phyloP scores from a whole-genome alignment of 2,888 invertebrate genomes.

The Agrotis puta region DNA sequence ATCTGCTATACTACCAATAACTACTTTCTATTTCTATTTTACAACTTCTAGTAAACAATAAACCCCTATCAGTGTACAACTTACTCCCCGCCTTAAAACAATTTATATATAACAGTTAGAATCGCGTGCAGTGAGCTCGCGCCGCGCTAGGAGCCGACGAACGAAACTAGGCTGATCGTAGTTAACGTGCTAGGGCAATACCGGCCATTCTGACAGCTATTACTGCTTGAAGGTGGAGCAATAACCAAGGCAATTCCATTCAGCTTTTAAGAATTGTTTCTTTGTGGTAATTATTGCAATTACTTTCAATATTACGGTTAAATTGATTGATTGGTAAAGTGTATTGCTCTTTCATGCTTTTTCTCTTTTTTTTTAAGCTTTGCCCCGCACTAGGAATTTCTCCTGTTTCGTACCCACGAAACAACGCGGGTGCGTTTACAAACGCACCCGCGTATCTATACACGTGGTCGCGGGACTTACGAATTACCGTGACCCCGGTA shows the following conservation, averaged over 20 bases:
- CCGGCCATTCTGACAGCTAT: not conserved
- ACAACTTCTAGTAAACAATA: not conserved
- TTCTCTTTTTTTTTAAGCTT: too few species aligned
- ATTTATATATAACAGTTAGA: conserved; percentile 50
- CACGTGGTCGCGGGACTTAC: too few species aligned
- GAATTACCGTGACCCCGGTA: too few species aligned
- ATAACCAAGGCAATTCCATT: not conserved
- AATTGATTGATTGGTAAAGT: not conserved
- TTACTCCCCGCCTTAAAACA: conserved; percentile 23
- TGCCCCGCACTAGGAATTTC: too few species aligned
- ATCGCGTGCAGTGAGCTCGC: conserved; percentile 60
- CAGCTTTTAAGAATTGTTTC: not conserved
- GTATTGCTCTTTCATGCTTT: too few species aligned
- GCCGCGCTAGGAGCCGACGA: conserved; percentile 7
- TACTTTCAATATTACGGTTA: not conserved
- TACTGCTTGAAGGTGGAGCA: not conserved
- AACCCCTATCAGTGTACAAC: conserved; percentile 11
- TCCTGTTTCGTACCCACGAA: too few species aligned
- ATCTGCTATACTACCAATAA: not conserved
- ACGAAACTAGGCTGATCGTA: conserved; percentile 35
- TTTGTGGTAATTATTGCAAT: not conserved
- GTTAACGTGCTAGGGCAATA: conserved; percentile 21
- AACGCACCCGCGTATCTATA: too few species aligned
- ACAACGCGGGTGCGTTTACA: too few species aligned
- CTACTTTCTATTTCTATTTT: not conserved